Percentiles rank a stretch among this genome's conserved stretches.
These are phyloP conservation scores for Sciurus carolinensis DNA, from an alignment of 2,797 vertebrate species.

Conservation along the genomic window DNA sequence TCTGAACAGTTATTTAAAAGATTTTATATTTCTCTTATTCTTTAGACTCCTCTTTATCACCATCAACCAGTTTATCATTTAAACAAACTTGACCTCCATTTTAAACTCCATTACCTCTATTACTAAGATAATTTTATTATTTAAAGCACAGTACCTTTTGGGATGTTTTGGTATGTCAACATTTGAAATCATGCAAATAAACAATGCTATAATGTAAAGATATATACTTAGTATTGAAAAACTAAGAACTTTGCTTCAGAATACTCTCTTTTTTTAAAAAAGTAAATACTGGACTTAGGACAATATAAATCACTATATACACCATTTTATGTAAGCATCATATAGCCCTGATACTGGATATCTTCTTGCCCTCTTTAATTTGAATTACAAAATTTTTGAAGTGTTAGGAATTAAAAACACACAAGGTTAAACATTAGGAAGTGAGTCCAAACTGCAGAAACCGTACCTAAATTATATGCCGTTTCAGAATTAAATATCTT, in stretches of 20 bases:
- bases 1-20: not conserved
- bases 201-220: conserved; percentile 18
- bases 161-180: not conserved
- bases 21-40: not conserved
- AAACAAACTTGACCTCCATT: not conserved
- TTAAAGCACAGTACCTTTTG: not conserved
- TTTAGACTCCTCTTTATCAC: not conserved
- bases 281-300: conserved; percentile 23
- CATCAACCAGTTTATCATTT: not conserved
- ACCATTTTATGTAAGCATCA: not conserved
- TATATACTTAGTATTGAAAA: not conserved
- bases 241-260: conserved; percentile 38
- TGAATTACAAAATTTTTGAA: conserved; percentile 64
- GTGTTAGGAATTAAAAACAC: conserved; percentile 75
- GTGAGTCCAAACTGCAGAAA: conserved; percentile 2
- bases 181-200: not conserved
- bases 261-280: conserved; percentile 8
- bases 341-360: not conserved
- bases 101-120: not conserved
- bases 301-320: not conserved
- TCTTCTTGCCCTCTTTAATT: conserved; percentile 5
- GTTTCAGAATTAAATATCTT: conserved; percentile 51
- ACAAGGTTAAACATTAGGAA: conserved; percentile 74
- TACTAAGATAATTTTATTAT: conserved; percentile 33
- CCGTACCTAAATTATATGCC: conserved; percentile 10